phyloP scores from a whole-genome alignment of 2,113 vertebrate genomes.

The Murina feae region DNA sequence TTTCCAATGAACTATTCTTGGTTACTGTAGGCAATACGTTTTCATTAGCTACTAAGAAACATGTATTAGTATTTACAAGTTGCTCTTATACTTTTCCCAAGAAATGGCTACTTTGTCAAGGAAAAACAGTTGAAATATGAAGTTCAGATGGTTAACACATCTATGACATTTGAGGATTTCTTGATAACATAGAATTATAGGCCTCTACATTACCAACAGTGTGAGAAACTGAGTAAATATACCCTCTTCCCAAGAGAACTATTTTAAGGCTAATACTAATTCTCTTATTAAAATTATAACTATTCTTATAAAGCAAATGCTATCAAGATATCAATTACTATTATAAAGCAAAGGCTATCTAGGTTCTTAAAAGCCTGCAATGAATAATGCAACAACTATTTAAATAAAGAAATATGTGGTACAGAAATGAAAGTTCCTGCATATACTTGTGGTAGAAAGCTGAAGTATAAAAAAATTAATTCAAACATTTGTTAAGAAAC shows the following conservation, averaged over 20 bases:
- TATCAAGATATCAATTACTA: not conserved
- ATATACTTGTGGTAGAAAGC: not conserved
- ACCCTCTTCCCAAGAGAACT: not conserved
- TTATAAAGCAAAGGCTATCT: not conserved
- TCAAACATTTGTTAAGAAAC: not conserved
- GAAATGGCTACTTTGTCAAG: not conserved
- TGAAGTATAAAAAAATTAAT: not conserved
- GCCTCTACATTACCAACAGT: not conserved
- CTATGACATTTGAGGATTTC: not conserved
- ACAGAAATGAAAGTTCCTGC: not conserved
- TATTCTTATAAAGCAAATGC: not conserved
- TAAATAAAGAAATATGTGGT: not conserved
- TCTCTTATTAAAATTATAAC: not conserved
- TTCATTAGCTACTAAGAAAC: conserved; percentile 51
- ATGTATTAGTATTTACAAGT: conserved; percentile 67
- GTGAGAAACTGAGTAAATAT: not conserved
- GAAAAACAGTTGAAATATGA: not conserved
- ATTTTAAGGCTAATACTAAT: not conserved
- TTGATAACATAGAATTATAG: not conserved
- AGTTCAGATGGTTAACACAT: not conserved
- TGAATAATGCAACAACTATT: not conserved
- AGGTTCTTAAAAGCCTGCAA: not conserved
- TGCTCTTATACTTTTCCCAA: conserved; percentile 34
- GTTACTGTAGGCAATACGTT: conserved; percentile 59
- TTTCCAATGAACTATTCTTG: conserved; percentile 60